Conservation (phyloP, 2,797 vertebrate species). For the Melanotaenia boesemani region DNA sequence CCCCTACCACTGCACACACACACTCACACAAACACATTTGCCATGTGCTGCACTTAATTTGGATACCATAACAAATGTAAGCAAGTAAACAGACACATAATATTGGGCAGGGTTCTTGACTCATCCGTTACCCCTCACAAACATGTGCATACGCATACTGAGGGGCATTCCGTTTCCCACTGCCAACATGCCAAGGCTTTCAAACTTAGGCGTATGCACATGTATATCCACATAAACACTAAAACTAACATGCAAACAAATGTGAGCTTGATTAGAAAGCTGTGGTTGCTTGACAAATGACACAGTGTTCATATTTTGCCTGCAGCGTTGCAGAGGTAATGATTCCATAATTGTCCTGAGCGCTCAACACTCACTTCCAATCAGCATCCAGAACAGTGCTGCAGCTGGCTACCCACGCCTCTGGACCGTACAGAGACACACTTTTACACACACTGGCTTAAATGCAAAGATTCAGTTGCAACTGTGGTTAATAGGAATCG, state of each 20-base stretch:
- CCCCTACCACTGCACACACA: constrained; percentile 36
- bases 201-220: constrained; percentile 18
- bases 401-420: constrained; percentile 75
- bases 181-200: constrained; percentile 71
- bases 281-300: constrained; percentile 79
- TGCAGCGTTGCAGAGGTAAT: constrained; percentile 75
- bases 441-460: constrained; percentile 23
- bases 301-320: constrained; percentile 80
- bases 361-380: constrained; percentile 81
- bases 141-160: constrained; percentile 40
- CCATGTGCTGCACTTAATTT: constrained; percentile 44
- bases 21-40: constrained; percentile 21
- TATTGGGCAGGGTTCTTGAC: constrained; percentile 57
- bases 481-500: constrained; percentile 54
- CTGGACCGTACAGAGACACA: constrained; percentile 59
- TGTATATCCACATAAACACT: constrained; percentile 27
- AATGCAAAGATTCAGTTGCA: constrained; percentile 46
- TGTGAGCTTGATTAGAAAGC: constrained; percentile 75
- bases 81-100: constrained; percentile 64
- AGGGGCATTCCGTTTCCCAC: constrained; percentile 77
- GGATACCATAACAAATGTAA: constrained; percentile 54
- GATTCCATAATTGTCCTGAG: constrained; percentile 83
- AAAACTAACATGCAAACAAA: constrained; percentile 63
- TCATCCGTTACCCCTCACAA: constrained; percentile 59
- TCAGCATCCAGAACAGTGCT: constrained; percentile 76